Conservation (phyloP, 1,140 invertebrate species). For the Brachionus rubens region DNA sequence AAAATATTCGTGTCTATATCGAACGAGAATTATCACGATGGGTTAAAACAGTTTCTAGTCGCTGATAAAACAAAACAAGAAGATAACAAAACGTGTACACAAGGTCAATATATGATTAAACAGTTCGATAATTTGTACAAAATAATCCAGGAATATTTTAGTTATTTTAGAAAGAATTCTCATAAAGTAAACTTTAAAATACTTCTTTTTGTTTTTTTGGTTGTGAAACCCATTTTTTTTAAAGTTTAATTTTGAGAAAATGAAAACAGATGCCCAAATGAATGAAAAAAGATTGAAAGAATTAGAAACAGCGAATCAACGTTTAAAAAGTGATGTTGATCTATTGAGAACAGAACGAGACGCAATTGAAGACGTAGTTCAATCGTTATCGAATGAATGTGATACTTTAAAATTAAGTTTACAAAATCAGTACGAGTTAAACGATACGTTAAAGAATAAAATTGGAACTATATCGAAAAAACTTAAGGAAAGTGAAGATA, state of each 20-base stretch:
- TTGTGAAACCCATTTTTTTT: neutral
- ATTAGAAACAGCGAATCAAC: neutral
- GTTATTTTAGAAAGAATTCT: neutral
- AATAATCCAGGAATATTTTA: conserved; percentile 12
- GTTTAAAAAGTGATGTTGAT: conserved; percentile 6
- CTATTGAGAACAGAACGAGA: neutral
- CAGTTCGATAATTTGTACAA: conserved; percentile 23
- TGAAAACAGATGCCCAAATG: neutral
- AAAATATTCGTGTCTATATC: neutral
- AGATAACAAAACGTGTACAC: neutral
- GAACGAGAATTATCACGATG: neutral
- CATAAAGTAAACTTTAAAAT: conserved; percentile 9
- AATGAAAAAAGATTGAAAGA: conserved; percentile 31
- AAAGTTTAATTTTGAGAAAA: conserved; percentile 15
- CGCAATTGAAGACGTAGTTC: conserved; percentile 3
- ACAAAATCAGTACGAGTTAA: conserved; percentile 17
- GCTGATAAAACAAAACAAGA: neutral
- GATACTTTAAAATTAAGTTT: conserved; percentile 31
- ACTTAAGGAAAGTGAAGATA: conserved; percentile 31
- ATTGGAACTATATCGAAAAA: conserved; percentile 3
- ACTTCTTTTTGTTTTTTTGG: neutral
- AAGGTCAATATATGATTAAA: conserved; percentile 26
- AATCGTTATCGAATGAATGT: conserved; percentile 13
- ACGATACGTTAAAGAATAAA: conserved; percentile 13
- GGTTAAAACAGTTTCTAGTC: neutral